phyloP scores from a whole-genome alignment of 2,113 vertebrate species.

The Malurus alboscapulatus region DNA sequence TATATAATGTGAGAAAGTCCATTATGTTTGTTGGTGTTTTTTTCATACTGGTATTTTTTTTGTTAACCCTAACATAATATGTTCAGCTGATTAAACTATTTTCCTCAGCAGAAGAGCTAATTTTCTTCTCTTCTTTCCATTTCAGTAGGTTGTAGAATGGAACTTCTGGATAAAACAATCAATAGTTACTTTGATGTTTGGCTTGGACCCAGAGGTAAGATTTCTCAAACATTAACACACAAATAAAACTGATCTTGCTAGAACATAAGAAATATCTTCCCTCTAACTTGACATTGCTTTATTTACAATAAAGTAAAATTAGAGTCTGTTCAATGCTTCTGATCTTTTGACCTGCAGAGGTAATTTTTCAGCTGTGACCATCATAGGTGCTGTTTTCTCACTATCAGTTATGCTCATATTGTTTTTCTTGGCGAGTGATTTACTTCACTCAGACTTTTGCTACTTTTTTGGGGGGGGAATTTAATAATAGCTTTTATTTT shows the following conservation, averaged over 20 bases:
- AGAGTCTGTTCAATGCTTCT: not conserved
- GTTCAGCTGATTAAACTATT: not conserved
- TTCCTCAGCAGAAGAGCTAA: not conserved
- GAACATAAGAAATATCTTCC: not conserved
- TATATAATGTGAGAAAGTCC: not conserved
- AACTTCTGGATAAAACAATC: constrained; percentile 84
- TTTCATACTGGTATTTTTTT: not conserved
- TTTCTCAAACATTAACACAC: not conserved
- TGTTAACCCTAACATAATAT: not conserved
- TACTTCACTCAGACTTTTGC: not conserved
- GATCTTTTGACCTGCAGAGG: not conserved
- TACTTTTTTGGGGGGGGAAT: not conserved
- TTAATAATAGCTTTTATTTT: not conserved
- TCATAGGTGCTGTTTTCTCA: not conserved
- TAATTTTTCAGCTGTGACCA: not conserved
- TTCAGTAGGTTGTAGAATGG: constrained; percentile 85
- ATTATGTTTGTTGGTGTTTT: not conserved
- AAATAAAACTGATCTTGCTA: not conserved
- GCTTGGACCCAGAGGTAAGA: constrained; percentile 93
- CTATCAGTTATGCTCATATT: not conserved
- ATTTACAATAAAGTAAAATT: too few relatives aligned
- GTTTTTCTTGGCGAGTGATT: not conserved
- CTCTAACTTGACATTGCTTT: not conserved
- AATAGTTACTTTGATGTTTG: constrained; percentile 87
- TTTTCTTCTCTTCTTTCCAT: constrained; percentile 41